Evolutionary conservation across 1,140 invertebrate genomes (phyloP), one percentile per base, ranked within the genome.

Genomic region (Caenorhabditis brenneri): DNA sequence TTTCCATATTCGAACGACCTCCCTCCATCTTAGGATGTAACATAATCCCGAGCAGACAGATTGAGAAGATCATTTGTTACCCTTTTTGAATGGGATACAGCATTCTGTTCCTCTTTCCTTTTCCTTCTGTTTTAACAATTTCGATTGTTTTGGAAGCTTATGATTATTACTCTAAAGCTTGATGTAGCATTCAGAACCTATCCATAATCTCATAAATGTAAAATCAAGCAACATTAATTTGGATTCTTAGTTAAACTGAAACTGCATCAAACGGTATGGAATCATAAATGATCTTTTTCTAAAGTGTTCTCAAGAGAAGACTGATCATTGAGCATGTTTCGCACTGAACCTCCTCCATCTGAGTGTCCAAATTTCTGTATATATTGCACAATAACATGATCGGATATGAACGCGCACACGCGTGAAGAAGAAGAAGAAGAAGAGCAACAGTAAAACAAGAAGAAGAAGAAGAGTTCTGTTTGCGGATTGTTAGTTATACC

Each of bases 401-500:
- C 58, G 36, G 58, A 36, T 65, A 65, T 36, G 31, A 46, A 24
- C 36, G 29, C 53, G 48, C 36, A 74, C 65, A 42, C 29, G 65
- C 65, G 65, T 74, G 65, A 46, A 74, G 22, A 42, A 65, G 29
- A 65, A n/a, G n/a, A n/a, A 74, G 65, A 74, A 9, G 6, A 29
- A n/a, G 65, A 36, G 29, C n/a, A 24, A 46, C n/a, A 31, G 65
- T 10, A 46, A n/a, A 74, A 16, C 9, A 58, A 58, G 3, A 58
- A n/a, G n/a, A n/a, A 74, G 65, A 74, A 9, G 6, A 29, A n/a
- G 65, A 36, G 29, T 42, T 46, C 36, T 74, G 65, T 74, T 74
- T 74, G 65, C 65, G 65, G 65, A 74, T 74, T 74, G 65, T 74
- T 74, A 74, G 65, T 74, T 74, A 74, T 74, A 74, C 65, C 65